phyloP scores from a whole-genome alignment of 1,140 invertebrate genomes.

The Trigoniulus corallinus region DNA sequence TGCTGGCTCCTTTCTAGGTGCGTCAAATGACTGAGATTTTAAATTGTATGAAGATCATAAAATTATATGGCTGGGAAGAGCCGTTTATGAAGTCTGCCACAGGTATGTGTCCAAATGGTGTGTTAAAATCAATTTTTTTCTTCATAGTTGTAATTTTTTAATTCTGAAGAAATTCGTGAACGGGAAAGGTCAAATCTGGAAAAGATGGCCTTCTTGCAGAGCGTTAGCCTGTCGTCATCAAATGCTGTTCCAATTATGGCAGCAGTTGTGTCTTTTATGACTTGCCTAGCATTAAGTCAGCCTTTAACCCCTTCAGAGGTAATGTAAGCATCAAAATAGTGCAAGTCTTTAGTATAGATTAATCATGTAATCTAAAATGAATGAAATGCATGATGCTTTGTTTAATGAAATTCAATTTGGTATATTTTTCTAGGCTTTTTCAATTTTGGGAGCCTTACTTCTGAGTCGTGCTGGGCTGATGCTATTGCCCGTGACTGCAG shows the following conservation, averaged over 20 bases:
- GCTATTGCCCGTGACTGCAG: not conserved
- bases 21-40: conserved; percentile 38
- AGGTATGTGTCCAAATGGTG: not conserved
- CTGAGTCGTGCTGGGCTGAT: not conserved
- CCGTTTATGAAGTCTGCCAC: conserved; percentile 35
- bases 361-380: not conserved
- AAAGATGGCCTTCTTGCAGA: conserved; percentile 40
- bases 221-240: conserved; percentile 39
- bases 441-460: not conserved
- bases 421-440: not conserved
- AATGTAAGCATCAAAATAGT: conserved; percentile 12
- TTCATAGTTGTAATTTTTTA: not conserved
- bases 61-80: conserved; percentile 83
- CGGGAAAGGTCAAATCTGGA: conserved; percentile 36
- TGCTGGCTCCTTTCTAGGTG: conserved; percentile 15
- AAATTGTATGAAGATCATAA: conserved; percentile 49
- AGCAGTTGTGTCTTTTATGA: conserved; percentile 41
- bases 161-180: conserved; percentile 31
- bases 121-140: not conserved
- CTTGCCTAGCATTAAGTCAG: conserved; percentile 38
- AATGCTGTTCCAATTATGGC: conserved; percentile 43
- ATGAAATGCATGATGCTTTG: not conserved
- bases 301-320: conserved; percentile 43
- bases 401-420: not conserved
- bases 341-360: not conserved